These are phyloP conservation scores for Mimas tiliae DNA, from an alignment of 2,888 invertebrate genomes.

Conservation along the genomic window DNA sequence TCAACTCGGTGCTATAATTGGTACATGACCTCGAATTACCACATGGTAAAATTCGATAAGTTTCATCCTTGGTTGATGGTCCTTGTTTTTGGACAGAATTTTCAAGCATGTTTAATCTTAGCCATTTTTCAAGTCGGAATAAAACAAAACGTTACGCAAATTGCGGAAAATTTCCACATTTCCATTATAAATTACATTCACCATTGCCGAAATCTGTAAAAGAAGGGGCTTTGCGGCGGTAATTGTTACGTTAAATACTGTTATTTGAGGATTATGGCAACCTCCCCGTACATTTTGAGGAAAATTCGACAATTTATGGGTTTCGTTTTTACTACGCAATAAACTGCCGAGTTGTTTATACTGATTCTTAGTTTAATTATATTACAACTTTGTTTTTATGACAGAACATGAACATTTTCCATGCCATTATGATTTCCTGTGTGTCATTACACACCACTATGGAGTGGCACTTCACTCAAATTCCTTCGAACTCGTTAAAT, in stretches of 20 bases:
- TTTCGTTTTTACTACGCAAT: conserved; percentile 37
- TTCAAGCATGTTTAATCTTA: too few species aligned
- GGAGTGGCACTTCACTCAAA: too few species aligned
- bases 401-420: neutral
- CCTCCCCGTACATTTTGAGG: conserved; percentile 1
- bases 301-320: conserved; percentile 36
- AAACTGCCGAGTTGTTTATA: conserved; percentile 35
- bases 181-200: neutral
- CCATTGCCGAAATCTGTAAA: neutral
- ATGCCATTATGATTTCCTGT: neutral
- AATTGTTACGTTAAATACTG: neutral
- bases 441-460: too few species aligned
- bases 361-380: conserved; percentile 34
- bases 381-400: conserved; percentile 9
- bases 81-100: too few species aligned
- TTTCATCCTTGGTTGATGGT: too few species aligned
- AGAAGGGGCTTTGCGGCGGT: neutral
- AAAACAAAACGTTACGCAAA: neutral
- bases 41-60: too few species aligned
- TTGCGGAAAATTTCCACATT: neutral
- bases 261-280: conserved; percentile 9
- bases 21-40: too few species aligned
- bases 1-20: too few species aligned
- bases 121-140: too few species aligned
- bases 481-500: too few species aligned